Evolutionary conservation across 2,797 vertebrate species (phyloP).

Genomic region (Emydoidea blandingii): DNA sequence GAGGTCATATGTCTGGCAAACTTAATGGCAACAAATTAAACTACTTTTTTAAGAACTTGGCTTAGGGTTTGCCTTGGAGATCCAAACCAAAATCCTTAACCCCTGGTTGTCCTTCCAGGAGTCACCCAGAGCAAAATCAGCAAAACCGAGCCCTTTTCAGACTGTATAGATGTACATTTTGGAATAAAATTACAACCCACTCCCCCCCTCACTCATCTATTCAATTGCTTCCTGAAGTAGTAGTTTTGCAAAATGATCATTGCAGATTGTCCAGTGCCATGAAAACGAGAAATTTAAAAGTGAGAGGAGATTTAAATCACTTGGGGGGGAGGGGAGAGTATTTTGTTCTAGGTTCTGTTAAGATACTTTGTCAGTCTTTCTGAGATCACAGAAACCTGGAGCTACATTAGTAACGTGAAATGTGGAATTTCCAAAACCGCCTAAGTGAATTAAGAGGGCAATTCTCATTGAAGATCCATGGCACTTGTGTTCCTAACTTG

Average conservation of each 20-base stretch:
- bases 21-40: slow-evolving; percentile 77
- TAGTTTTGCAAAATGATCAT: neutral
- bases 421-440: neutral
- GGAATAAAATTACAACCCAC: neutral
- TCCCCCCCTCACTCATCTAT: neutral
- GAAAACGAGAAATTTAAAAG: neutral
- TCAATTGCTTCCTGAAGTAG: rapidly evolving
- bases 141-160: neutral
- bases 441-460: neutral
- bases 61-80: slow-evolving; percentile 47
- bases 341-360: neutral
- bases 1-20: slow-evolving; percentile 78
- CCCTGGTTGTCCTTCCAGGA: neutral
- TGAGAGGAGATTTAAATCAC: neutral
- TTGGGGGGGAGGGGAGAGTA: rapidly evolving
- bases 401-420: neutral
- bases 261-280: neutral
- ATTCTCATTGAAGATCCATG: neutral
- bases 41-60: slow-evolving; percentile 75
- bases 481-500: neutral
- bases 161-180: rapidly evolving
- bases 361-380: neutral
- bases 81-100: slow-evolving; percentile 72
- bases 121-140: neutral
- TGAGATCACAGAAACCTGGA: rapidly evolving